phyloP scores from a whole-genome alignment of 2,888 invertebrate species.

The Eucera pruinosa region DNA sequence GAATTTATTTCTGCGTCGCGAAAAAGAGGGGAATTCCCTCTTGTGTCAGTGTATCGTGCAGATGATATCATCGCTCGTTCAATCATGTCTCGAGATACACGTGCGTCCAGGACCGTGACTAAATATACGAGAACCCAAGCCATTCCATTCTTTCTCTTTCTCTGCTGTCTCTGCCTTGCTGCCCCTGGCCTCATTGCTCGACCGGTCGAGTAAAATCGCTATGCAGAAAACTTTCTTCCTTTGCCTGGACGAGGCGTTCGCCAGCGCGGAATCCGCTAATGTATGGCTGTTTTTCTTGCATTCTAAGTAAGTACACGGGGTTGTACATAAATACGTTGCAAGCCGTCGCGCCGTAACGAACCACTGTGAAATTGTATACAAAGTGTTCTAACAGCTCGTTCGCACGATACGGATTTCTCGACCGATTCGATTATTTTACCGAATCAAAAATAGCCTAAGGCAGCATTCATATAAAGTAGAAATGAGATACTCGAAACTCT shows the following conservation, averaged over 20 bases:
- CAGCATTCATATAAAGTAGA: no score
- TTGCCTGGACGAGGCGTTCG: not conserved
- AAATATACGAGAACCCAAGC: conserved; percentile 18
- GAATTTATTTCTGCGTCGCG: conserved; percentile 40
- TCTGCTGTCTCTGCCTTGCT: not conserved
- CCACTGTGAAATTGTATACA: no score
- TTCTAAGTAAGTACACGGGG: not conserved
- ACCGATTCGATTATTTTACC: no score
- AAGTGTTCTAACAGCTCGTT: no score
- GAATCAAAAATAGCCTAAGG: no score
- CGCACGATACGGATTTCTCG: no score
- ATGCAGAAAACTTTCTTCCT: not conserved
- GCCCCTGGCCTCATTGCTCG: conserved; percentile 17
- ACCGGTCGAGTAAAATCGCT: not conserved
- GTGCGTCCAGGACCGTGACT: conserved; percentile 29
- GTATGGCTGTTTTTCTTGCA: not conserved
- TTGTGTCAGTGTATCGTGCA: conserved; percentile 34
- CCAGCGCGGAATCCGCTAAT: not conserved
- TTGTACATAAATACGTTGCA: not conserved
- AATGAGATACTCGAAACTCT: no score
- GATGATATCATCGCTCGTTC: conserved; percentile 60
- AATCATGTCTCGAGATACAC: conserved; percentile 45
- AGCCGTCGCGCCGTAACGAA: not conserved
- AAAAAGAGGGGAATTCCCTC: conserved; percentile 51
- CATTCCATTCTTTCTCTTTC: not conserved